These are phyloP conservation scores for Pocota personata DNA, from an alignment of 2,888 invertebrate genomes.

Conservation along the genomic window DNA sequence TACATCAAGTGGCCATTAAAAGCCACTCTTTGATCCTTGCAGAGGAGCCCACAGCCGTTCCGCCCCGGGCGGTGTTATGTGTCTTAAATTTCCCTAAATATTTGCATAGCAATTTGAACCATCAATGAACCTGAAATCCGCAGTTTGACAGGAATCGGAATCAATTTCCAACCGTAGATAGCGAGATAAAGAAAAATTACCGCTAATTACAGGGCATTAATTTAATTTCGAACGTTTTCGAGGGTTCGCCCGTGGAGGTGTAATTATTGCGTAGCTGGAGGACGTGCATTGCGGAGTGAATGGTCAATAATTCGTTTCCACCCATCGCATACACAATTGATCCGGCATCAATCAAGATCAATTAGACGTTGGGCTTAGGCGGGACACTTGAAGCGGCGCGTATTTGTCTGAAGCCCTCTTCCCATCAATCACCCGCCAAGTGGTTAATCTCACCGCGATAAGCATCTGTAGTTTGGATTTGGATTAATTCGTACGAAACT, in stretches of 20 bases:
- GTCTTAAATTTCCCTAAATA: constrained; percentile 39
- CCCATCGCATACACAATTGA: constrained; percentile 57
- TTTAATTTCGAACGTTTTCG: constrained; percentile 68
- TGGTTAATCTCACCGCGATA: constrained; percentile 63
- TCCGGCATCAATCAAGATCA: constrained; percentile 66
- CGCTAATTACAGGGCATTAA: constrained; percentile 72
- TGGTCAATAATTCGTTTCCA: constrained; percentile 66
- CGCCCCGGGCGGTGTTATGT: constrained; percentile 7
- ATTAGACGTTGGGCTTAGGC: constrained; percentile 48
- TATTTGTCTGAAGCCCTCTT: constrained; percentile 44
- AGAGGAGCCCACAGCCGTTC: not conserved
- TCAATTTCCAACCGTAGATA: constrained; percentile 19
- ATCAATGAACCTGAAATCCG: constrained; percentile 5
- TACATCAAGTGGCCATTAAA: constrained; percentile 17
- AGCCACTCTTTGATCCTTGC: not conserved
- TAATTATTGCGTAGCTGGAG: constrained; percentile 71
- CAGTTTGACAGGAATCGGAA: constrained; percentile 30
- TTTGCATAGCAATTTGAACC: constrained; percentile 59
- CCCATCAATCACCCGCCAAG: constrained; percentile 63
- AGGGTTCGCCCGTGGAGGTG: constrained; percentile 53
- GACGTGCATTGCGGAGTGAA: constrained; percentile 57
- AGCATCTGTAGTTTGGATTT: constrained; percentile 50
- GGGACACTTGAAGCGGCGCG: constrained; percentile 37
- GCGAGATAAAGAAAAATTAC: constrained; percentile 47
- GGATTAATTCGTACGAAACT: constrained; percentile 56